phyloP scores from a whole-genome alignment of 1,140 invertebrate species.

The Saccostrea echinata region DNA sequence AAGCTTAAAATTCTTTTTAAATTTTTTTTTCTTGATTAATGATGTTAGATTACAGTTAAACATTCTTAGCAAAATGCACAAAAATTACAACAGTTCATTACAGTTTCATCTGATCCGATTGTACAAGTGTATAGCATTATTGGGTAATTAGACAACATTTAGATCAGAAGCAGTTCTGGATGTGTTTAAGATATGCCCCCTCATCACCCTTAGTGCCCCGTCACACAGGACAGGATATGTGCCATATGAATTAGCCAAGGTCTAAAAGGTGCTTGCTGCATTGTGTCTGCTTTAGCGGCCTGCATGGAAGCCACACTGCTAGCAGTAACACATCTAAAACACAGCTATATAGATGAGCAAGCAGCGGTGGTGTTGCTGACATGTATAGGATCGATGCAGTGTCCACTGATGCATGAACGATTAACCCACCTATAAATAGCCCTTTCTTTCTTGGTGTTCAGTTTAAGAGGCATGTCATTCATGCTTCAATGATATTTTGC shows the following conservation, averaged over 20 bases:
- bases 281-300: conserved; percentile 37
- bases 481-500: conserved; percentile 27
- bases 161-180: conserved; percentile 38
- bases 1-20: neutral
- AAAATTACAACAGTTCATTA: conserved; percentile 14
- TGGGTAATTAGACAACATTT: conserved; percentile 26
- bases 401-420: conserved; percentile 33
- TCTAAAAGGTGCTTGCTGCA: conserved; percentile 30
- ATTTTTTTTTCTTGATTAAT: neutral
- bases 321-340: conserved; percentile 23
- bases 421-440: conserved; percentile 27
- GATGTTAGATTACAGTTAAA: neutral
- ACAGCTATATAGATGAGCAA: conserved; percentile 23
- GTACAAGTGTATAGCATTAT: conserved; percentile 18
- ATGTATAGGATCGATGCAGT: conserved; percentile 36
- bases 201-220: conserved; percentile 19
- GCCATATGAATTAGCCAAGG: conserved; percentile 19
- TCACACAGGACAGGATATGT: neutral
- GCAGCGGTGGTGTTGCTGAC: conserved; percentile 34
- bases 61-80: conserved; percentile 26
- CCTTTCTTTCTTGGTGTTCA: neutral
- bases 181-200: conserved; percentile 29
- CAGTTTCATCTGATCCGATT: neutral
- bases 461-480: neutral
- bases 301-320: conserved; percentile 21